These are phyloP conservation scores for Mesaphorura yosii DNA, from an alignment of 1,140 invertebrate genomes.

Conservation along the genomic window DNA sequence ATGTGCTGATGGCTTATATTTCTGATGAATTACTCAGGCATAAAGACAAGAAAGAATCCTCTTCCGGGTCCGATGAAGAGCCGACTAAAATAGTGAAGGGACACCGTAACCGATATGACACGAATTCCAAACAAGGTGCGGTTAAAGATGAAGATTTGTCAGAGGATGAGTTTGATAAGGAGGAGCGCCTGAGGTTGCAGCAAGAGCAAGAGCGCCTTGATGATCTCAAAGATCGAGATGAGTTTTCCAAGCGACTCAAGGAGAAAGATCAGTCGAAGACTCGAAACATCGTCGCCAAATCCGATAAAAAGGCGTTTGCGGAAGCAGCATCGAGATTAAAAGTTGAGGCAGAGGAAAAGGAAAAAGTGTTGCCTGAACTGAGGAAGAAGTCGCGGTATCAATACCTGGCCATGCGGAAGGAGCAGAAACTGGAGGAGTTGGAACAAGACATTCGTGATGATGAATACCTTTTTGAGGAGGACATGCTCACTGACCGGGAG, in stretches of 20 bases:
- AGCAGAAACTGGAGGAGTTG: slow-evolving; percentile 90
- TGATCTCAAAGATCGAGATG: slow-evolving; percentile 87
- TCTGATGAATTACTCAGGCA: too few species aligned
- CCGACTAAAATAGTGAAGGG: slow-evolving; percentile 17
- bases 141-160: slow-evolving; percentile 1
- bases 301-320: slow-evolving; percentile 61
- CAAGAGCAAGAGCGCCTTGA: slow-evolving; percentile 52
- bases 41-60: slow-evolving; percentile 6
- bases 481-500: slow-evolving; percentile 76
- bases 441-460: slow-evolving; percentile 93
- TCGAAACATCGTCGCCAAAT: slow-evolving; percentile 59
- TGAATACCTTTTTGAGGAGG: slow-evolving; percentile 84
- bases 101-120: neutral
- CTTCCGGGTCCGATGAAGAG: slow-evolving; percentile 19
- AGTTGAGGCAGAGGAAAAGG: slow-evolving; percentile 68
- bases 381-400: slow-evolving; percentile 80
- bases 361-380: slow-evolving; percentile 74
- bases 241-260: slow-evolving; percentile 77
- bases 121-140: slow-evolving; percentile 8
- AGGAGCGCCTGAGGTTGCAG: too few species aligned
- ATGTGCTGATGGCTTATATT: too few species aligned
- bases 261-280: slow-evolving; percentile 82
- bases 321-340: slow-evolving; percentile 86
- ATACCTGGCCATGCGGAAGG: slow-evolving; percentile 90
- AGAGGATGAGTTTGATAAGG: slow-evolving; percentile 43